These are phyloP conservation scores for Ichneumoninae sp. DNA, from an alignment of 2,888 invertebrate genomes.

Conservation along the genomic window DNA sequence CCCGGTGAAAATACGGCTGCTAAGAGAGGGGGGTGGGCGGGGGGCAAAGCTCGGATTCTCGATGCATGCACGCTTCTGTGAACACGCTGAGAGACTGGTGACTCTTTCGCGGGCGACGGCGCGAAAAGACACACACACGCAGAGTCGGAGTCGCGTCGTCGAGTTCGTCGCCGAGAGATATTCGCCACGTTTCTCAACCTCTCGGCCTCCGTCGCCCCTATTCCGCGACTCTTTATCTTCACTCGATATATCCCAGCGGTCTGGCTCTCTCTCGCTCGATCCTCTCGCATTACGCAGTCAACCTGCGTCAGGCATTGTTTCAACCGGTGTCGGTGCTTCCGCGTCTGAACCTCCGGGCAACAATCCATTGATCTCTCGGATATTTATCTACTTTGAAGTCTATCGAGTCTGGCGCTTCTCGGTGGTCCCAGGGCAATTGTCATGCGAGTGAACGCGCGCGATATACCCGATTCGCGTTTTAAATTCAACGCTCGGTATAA, in stretches of 20 bases:
- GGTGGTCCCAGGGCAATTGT: neutral
- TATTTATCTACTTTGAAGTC: neutral
- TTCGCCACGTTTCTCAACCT: conserved; percentile 54
- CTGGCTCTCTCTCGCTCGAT: conserved; percentile 48
- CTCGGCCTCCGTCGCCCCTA: conserved; percentile 30
- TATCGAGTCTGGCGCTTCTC: neutral
- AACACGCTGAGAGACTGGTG: conserved; percentile 51
- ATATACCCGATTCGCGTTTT: neutral
- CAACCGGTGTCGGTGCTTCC: neutral
- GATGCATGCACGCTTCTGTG: conserved; percentile 74
- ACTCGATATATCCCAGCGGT: conserved; percentile 38
- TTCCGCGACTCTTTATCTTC: conserved; percentile 43
- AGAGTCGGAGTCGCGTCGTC: conserved; percentile 26
- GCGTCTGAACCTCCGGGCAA: neutral
- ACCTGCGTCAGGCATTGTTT: conserved; percentile 19
- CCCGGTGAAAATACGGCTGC: conserved; percentile 48
- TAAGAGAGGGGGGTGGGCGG: conserved; percentile 1
- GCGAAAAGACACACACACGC: conserved; percentile 50
- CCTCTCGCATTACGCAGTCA: conserved; percentile 25
- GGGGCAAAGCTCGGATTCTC: conserved; percentile 69
- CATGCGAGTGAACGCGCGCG: neutral
- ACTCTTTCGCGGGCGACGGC: conserved; percentile 49
- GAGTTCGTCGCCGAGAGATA: conserved; percentile 36
- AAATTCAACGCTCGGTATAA: neutral
- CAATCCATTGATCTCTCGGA: conserved; percentile 8